phyloP scores from a whole-genome alignment of 2,113 vertebrate genomes.

The Cricetomys ansorgei region DNA sequence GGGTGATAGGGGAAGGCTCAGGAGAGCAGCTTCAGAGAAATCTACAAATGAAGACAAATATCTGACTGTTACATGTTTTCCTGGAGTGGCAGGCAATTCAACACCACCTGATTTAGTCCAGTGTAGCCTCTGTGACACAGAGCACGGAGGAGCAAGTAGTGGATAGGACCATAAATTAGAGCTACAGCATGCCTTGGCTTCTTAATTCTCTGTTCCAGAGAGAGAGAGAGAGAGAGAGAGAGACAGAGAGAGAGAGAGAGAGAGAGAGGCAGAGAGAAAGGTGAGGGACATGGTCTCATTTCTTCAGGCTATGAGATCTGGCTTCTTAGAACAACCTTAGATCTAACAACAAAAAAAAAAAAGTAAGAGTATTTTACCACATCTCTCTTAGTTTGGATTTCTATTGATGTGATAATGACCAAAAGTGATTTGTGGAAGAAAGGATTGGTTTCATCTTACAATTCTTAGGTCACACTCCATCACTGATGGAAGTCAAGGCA shows the following conservation, averaged over 20 bases:
- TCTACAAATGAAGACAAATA: not conserved
- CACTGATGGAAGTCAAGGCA: not conserved
- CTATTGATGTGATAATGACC: not conserved
- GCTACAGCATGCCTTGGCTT: not conserved
- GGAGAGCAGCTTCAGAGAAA: not conserved
- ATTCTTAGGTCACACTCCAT: not conserved
- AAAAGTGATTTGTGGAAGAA: not conserved
- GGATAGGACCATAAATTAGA: not conserved
- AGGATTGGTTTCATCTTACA: not conserved
- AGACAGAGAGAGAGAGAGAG: no score
- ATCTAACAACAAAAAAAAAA: not conserved
- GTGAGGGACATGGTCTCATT: no score
- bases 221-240: no score
- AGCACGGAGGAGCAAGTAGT: no score
- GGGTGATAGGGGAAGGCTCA: not conserved
- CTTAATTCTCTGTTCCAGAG: not conserved
- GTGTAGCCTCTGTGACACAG: not conserved
- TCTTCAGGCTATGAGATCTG: no score
- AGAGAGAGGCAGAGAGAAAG: no score
- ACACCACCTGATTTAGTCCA: not conserved
- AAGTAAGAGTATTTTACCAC: not conserved
- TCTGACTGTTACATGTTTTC: not conserved
- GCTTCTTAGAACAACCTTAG: no score
- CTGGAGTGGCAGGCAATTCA: no score
- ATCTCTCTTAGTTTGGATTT: not conserved